Evolutionary conservation across 2,113 vertebrate genomes (phyloP).

Genomic region (Brachypteracias leptosomus): DNA sequence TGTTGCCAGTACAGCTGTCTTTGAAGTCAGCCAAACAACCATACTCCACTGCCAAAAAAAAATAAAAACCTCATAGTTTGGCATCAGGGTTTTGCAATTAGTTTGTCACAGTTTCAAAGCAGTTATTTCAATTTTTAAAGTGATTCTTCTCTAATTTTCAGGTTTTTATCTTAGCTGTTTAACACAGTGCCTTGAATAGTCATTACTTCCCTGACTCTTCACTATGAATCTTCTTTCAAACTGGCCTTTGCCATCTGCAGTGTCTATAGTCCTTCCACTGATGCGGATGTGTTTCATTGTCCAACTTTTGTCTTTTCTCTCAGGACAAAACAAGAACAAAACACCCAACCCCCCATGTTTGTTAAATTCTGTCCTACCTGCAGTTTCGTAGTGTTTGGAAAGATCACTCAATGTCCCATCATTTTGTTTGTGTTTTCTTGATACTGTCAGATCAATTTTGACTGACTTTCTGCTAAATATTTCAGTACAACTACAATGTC

Average conservation of each 20-base stretch:
- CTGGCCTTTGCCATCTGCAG: background rate
- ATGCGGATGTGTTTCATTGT: background rate
- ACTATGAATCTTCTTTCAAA: background rate
- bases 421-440: background rate
- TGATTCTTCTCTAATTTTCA: background rate
- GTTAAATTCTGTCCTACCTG: background rate
- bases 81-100: slow-evolving; percentile 35
- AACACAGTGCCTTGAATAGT: background rate
- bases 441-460: background rate
- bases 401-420: accelerated
- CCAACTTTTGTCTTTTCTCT: background rate
- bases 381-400: background rate
- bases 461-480: background rate
- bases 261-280: background rate
- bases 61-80: background rate
- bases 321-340: background rate
- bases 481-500: background rate
- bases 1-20: slow-evolving; percentile 66
- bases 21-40: slow-evolving; percentile 61
- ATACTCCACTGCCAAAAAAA: slow-evolving; percentile 28
- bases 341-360: background rate
- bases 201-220: background rate
- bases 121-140: slow-evolving; percentile 14
- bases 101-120: slow-evolving; percentile 24
- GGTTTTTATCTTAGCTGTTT: background rate